These are phyloP conservation scores for Polyommatus iphigenia DNA, from an alignment of 2,888 invertebrate genomes.

Conservation along the genomic window DNA sequence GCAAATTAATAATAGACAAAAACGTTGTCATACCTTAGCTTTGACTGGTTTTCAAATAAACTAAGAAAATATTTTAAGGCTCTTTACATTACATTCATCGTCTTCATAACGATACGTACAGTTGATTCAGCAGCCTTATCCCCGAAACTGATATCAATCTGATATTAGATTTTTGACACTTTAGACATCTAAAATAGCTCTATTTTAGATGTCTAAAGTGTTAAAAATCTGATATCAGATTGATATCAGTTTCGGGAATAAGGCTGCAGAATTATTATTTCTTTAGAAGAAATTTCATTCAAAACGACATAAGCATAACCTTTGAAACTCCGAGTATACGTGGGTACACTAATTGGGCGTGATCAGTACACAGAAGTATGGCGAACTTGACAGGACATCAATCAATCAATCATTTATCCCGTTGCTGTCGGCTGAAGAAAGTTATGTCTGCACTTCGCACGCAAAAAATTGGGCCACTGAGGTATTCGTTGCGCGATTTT, in stretches of 20 bases:
- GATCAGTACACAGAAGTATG: constrained; percentile 6
- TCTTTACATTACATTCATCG: neutral
- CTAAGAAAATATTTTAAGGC: neutral
- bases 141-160: no score
- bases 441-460: neutral
- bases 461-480: constrained; percentile 5
- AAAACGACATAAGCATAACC: neutral
- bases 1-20: no score
- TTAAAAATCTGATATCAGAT: no score
- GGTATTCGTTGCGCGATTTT: neutral
- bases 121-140: no score
- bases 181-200: no score
- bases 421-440: neutral
- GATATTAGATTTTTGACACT: no score
- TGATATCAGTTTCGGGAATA: no score
- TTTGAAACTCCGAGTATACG: neutral
- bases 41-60: neutral
- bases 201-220: no score
- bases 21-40: neutral
- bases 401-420: neutral
- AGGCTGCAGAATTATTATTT: no score
- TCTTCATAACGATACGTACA: neutral
- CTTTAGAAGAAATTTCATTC: no score
- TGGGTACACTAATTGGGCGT: neutral
- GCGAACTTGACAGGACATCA: neutral